phyloP scores from a whole-genome alignment of 2,888 invertebrate genomes.

The Chymomyza fuscimana region DNA sequence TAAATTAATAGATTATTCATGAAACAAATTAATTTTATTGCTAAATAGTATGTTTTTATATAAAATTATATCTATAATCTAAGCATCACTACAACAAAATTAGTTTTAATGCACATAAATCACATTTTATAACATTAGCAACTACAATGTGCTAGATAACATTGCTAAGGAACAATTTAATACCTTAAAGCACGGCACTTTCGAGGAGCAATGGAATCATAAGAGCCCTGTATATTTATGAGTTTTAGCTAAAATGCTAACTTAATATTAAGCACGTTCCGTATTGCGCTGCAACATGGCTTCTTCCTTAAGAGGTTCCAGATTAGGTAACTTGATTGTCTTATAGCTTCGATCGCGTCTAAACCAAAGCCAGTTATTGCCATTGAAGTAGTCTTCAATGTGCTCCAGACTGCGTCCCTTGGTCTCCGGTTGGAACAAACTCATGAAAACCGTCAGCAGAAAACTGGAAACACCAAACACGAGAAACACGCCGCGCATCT shows the following conservation, averaged over 20 bases:
- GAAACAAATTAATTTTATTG: background rate
- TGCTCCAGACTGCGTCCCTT: conserved; percentile 86
- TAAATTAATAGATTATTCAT: background rate
- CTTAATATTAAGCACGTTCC: conserved; percentile 22
- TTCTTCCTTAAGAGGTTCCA: conserved; percentile 38
- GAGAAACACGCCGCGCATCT: conserved; percentile 85
- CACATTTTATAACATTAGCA: conserved; percentile 33
- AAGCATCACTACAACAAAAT: background rate
- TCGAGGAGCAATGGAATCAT: conserved; percentile 22
- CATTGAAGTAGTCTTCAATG: conserved; percentile 89
- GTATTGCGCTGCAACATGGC: background rate
- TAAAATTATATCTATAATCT: background rate
- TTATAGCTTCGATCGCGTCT: conserved; percentile 74
- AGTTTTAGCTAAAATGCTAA: background rate
- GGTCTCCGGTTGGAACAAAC: conserved; percentile 87
- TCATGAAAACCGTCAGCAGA: conserved; percentile 84
- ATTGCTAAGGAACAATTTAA: conserved; percentile 18
- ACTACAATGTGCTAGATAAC: conserved; percentile 28
- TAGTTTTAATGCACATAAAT: conserved; percentile 26
- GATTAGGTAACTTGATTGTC: conserved; percentile 47
- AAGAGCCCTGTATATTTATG: conserved; percentile 27
- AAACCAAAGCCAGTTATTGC: conserved; percentile 83
- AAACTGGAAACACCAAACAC: conserved; percentile 85
- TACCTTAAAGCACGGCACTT: background rate
- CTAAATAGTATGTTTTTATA: background rate